Evolutionary conservation across 1,140 invertebrate species (phyloP), one percentile per base, ranked within the genome.

Genomic region (Leptestheria dahalacensis): DNA sequence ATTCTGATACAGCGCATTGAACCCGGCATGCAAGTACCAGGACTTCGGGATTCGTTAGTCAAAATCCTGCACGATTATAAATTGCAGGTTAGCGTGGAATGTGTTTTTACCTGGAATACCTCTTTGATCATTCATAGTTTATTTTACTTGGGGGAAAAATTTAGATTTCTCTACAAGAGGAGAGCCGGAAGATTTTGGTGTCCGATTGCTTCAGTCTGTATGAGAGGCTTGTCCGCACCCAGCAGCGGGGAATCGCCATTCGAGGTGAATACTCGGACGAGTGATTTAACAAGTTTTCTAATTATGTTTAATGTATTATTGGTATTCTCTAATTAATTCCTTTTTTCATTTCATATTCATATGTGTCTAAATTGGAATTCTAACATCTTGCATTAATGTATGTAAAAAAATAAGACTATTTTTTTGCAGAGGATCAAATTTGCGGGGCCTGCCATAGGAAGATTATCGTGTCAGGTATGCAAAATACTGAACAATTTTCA

Each of bases 61-160:
- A 95, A 95, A 74, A 92, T 99, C 80, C 81, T 99, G 71, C 85
- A 87, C 67, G 93, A 97, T 71, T 97, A 94, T 69, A 91, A 90
- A 71, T 74, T 97, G 33, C 92, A 96, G 75, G 81, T 84, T 15
- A n/a, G n/a, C n/a, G n/a, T n/a, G n/a, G n/a, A n/a, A n/a, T n/a
- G n/a, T n/a, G n/a, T n/a, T n/a, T n/a, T n/a, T n/a, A n/a, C n/a
- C n/a, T n/a, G n/a, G n/a, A n/a, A n/a, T n/a, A n/a, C n/a, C n/a
- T n/a, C n/a, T n/a, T n/a, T n/a, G n/a, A n/a, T n/a, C n/a, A n/a
- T n/a, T n/a, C n/a, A n/a, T n/a, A n/a, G n/a, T n/a, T n/a, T n/a
- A n/a, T 62, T 62, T 62, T 57, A 55, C 33, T 61, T 71, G 48
- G 67, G 21, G 2, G 3, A 24, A 82, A n/a, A n/a, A n/a, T n/a